Conservation (phyloP, 2,113 vertebrate genomes). For the Oryctolagus cuniculus region DNA sequence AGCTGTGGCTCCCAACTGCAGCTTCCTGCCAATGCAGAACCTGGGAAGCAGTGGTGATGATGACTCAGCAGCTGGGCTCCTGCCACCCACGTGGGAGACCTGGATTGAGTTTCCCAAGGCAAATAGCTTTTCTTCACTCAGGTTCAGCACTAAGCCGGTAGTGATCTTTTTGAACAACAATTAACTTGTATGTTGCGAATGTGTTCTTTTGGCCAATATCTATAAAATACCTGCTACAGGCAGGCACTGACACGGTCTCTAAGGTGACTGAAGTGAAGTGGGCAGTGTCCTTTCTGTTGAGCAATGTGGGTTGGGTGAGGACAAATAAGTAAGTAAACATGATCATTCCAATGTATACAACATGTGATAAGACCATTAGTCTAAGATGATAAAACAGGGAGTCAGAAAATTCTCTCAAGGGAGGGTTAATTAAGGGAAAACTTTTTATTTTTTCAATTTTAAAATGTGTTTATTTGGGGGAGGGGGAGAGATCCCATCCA, state of each 20-base stretch:
- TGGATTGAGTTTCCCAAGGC: not conserved
- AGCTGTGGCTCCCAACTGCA: no score
- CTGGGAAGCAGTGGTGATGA: no score
- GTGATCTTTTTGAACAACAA: not conserved
- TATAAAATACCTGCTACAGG: not conserved
- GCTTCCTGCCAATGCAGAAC: no score
- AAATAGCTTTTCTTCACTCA: not conserved
- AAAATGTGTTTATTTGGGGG: no score
- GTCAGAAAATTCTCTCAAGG: not conserved
- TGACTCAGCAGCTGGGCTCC: no score
- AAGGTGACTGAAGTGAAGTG: not conserved
- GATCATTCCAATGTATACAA: not conserved
- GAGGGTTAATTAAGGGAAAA: not conserved
- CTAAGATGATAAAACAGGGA: not conserved
- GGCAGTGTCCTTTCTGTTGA: not conserved
- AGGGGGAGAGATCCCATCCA: no score
- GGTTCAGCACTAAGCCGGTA: not conserved
- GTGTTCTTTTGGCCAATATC: conserved; percentile 20
- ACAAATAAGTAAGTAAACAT: not conserved
- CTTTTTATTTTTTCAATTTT: no score
- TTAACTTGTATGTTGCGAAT: not conserved
- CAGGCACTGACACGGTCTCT: not conserved
- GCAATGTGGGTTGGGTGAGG: not conserved
- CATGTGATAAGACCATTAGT: rapidly evolving
- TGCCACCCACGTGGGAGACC: no score